Base-by-base conservation (phyloP, 2,113 vertebrate genomes). In the Gallinago media region DNA sequence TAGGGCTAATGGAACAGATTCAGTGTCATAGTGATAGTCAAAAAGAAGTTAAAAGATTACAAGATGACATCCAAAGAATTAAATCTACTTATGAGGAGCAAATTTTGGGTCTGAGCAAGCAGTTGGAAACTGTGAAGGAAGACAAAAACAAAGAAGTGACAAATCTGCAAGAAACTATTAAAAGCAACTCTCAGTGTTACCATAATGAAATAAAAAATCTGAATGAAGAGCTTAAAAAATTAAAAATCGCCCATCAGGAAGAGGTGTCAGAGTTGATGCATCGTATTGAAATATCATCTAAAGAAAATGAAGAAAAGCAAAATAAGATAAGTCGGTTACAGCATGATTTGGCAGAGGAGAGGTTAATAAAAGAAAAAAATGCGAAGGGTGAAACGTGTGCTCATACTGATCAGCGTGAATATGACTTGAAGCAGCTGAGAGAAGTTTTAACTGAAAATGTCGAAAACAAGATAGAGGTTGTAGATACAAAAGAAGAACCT, bases 241-340 rank as follows among this genome's bases (percentile, higher is more conserved):
- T 98, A 75, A 98, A 89, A 96, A 75, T 73, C 81, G 80, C 97
- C n/a, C 98, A 99, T 44, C 98, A 99, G 76, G 98, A 99, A 52
- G 98, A 99, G 79, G 91, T 99, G 66, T 98, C 98, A 75, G 96
- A 98, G 76, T 89, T 99, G 94, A 98, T 98, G 84, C 97, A 97
- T 55, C 97, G 10, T 16, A 89, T 98, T 81, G 98, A 98, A 96
- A 22, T 90, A 44, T 97, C 97, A 49, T 92, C 96, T 67, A 96
- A 95, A 75, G 98, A 98, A 79, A 98, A 92, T 21, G 98, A 99
- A 94, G 97, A 98, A 40, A 98, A 99, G 94, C 97, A 98, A 89
- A 98, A 97, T 56, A 95, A 97, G 71, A 97, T 99, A 55, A 95
- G 98, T n/a, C 80, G 98, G 56, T 91, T 99, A 46, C 98, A 99